Evolutionary conservation across 2,888 invertebrate genomes (phyloP).

Genomic region (Monopis laevigella): DNA sequence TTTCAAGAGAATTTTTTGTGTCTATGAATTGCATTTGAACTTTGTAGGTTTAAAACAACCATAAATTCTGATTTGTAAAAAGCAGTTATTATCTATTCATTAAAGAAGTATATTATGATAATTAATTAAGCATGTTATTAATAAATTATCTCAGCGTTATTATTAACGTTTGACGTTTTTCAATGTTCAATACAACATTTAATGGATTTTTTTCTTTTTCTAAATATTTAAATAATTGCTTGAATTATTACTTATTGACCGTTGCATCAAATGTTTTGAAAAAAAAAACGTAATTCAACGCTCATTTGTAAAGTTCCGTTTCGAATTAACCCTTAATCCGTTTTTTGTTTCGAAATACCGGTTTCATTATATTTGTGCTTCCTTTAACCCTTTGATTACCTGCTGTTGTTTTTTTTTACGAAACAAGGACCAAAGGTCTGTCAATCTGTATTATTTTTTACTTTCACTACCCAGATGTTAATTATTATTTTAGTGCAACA

Average conservation of each 20-base stretch:
- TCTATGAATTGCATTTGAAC: constrained; percentile 1
- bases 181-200: too few species aligned
- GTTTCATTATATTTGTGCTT: constrained; percentile 13
- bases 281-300: constrained; percentile 34
- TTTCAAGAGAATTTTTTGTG: constrained; percentile 53
- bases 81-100: too few species aligned
- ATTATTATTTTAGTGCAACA: constrained; percentile 5
- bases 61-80: too few species aligned
- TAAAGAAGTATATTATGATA: background rate
- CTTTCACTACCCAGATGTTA: constrained; percentile 5
- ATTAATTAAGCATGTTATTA: background rate
- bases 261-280: constrained; percentile 22
- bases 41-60: too few species aligned
- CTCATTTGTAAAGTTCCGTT: constrained; percentile 34
- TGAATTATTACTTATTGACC: constrained; percentile 33
- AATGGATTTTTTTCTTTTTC: too few species aligned
- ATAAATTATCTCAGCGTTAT: background rate
- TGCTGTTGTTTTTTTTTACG: constrained; percentile 38
- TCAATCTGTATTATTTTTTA: constrained; percentile 40
- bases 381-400: constrained; percentile 55
- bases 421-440: constrained; percentile 30
- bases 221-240: too few species aligned
- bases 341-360: constrained; percentile 33
- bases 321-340: constrained; percentile 38
- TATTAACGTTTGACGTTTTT: background rate